phyloP scores from a whole-genome alignment of 2,797 vertebrate species.

The Catostomus latipinnis region DNA sequence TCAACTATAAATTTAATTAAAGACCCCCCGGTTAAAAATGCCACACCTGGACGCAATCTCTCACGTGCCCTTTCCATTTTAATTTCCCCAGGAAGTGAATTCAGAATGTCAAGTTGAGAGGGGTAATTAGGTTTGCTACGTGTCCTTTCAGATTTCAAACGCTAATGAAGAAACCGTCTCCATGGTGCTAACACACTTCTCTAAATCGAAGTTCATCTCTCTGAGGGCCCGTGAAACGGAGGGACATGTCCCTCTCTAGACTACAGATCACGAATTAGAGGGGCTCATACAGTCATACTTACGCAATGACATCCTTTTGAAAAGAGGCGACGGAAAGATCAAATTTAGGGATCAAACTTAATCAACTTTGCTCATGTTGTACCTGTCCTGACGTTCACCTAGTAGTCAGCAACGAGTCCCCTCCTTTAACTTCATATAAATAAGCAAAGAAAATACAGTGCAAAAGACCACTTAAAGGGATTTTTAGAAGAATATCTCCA shows the following conservation, averaged over 20 bases:
- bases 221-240: slow-evolving; percentile 57
- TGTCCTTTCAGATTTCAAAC: slow-evolving; percentile 73
- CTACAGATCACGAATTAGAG: slow-evolving; percentile 30
- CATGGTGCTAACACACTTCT: slow-evolving; percentile 63
- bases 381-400: not conserved
- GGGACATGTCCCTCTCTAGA: slow-evolving; percentile 42
- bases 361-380: slow-evolving; percentile 25
- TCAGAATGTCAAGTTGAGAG: slow-evolving; percentile 70
- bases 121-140: slow-evolving; percentile 76
- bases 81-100: slow-evolving; percentile 72
- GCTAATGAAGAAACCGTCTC: slow-evolving; percentile 75
- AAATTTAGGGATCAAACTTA: no score
- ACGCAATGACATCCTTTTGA: not conserved
- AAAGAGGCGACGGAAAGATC: no score
- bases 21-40: slow-evolving; percentile 56
- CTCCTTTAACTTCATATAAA: no score
- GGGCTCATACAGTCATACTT: not conserved
- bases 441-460: no score
- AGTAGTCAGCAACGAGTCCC: not conserved
- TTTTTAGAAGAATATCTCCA: no score
- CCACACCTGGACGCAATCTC: slow-evolving; percentile 76
- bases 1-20: slow-evolving; percentile 83
- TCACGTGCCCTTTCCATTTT: slow-evolving; percentile 73
- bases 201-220: slow-evolving; percentile 69
- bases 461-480: no score